These are phyloP conservation scores for Strigops habroptila DNA, from an alignment of 2,113 vertebrate species.

Conservation along the genomic window DNA sequence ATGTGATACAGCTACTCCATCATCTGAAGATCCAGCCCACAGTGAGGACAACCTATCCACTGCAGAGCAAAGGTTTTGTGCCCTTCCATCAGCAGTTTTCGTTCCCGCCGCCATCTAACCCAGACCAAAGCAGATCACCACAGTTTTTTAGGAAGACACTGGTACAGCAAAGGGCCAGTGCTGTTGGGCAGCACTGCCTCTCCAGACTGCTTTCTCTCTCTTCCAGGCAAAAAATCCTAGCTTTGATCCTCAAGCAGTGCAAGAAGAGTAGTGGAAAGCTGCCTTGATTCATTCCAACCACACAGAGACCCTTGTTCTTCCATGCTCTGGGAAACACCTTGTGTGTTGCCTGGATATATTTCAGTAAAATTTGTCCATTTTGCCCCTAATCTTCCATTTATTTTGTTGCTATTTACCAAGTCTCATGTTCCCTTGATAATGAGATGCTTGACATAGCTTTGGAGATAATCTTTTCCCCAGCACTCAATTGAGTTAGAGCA, in stretches of 20 bases:
- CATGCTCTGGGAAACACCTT: neutral
- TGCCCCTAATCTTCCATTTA: neutral
- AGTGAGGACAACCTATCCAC: neutral
- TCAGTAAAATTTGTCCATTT: neutral
- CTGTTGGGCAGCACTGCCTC: neutral
- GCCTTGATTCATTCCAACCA: neutral
- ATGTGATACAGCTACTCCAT: neutral
- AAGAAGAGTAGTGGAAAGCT: neutral
- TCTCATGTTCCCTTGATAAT: neutral
- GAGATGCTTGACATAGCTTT: neutral
- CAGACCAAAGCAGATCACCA: neutral
- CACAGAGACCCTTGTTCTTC: neutral
- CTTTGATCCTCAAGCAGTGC: neutral
- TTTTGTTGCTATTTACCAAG: neutral
- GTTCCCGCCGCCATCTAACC: neutral
- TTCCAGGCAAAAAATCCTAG: neutral
- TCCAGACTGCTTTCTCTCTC: neutral
- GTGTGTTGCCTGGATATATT: neutral
- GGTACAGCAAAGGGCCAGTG: neutral
- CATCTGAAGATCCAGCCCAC: neutral
- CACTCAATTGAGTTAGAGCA: neutral
- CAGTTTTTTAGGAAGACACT: neutral
- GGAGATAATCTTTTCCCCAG: neutral
- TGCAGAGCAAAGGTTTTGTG: neutral
- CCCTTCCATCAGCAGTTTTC: neutral